Base-by-base conservation (phyloP, 1,140 invertebrate genomes). In the Drosophila parvula region DNA sequence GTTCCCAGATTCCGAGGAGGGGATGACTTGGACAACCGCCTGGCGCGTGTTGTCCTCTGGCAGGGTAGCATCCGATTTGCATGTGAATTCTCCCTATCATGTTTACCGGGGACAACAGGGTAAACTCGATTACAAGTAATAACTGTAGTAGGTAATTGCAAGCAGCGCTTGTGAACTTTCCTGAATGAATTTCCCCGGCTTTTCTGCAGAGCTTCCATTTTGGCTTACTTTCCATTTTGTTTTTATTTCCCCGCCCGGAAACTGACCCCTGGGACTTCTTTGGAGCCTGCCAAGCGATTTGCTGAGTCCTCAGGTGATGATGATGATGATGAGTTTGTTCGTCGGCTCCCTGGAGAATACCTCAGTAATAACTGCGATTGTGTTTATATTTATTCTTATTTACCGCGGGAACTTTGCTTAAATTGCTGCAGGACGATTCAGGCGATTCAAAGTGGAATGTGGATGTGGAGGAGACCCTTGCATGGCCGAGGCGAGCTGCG, bases 311-410 rank as follows among this genome's bases (percentile, higher is more conserved):
- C 84, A 88, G 83, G 83, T 88, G 67, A 48, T 64, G 68, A 71
- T 58, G 68, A 69, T 57, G 64, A 60, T 79, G 69, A 74, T 73
- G 74, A 65, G 47, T 61, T 67, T 61, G 65, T 44, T 59, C 28
- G n/a, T 12, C 36, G 48, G 36, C 48, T 88, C 83, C 83, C 83
- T 50, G 30, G 84, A 36, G 83, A 51, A 65, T 75, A 59, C 73
- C 56, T 12, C 53, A 68, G 80, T 83, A 86, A 85, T 85, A 85
- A 81, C 71, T 85, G 82, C 80, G 84, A 88, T 88, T 88, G 80
- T 80, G 73, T 89, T 84, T 78, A 60, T 80, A 78, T 89, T 89
- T 84, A 84, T 79, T 78, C 84, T 83, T 79, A 74, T 89, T 83
- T 78, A 64, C 64, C 62, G 53, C 71, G 59, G 70, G 50, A 74